A percentile compares a stretch with the other conserved stretches of the same genome.
Conservation (phyloP, 2,888 invertebrate genomes). For the Ornithoptera alexandrae region DNA sequence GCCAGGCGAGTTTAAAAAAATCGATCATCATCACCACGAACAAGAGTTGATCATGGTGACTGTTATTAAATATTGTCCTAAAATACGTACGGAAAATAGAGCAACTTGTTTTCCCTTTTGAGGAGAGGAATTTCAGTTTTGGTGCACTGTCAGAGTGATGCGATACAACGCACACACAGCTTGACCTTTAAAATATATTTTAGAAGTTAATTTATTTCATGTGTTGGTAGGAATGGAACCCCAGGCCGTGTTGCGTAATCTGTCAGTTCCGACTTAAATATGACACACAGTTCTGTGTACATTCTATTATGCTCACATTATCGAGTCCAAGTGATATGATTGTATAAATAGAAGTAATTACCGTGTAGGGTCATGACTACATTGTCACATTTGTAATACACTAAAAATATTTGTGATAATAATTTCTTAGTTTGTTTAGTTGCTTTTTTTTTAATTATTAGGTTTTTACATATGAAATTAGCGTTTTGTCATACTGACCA, state of each 20-base stretch:
- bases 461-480: no score
- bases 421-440: neutral
- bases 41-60: no score
- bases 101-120: no score
- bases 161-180: neutral
- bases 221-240: neutral
- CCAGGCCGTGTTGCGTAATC: neutral
- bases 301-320: slow-evolving; percentile 1
- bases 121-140: no score
- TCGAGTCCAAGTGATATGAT: neutral
- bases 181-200: neutral
- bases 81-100: no score
- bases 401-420: neutral
- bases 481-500: no score
- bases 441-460: no score
- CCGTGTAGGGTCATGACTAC: neutral
- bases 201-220: neutral
- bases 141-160: neutral
- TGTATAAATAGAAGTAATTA: neutral
- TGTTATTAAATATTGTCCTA: no score
- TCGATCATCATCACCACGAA: no score
- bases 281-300: neutral
- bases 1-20: no score
- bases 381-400: neutral
- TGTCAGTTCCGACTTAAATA: neutral